Evolutionary conservation across 2,797 vertebrate genomes (phyloP).

Genomic region (Ptychobarbus kaznakovi): DNA sequence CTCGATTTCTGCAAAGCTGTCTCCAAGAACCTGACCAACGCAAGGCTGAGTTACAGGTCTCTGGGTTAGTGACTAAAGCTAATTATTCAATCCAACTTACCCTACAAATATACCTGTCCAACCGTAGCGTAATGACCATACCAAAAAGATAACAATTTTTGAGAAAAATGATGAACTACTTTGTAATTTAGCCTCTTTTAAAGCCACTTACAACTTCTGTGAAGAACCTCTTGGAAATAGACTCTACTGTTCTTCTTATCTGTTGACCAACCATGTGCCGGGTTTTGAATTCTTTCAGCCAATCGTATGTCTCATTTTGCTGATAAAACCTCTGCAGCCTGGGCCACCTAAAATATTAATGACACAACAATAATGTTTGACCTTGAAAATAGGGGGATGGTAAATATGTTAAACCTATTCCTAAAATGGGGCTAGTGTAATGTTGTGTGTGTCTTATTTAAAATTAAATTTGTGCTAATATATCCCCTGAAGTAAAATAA

Average conservation of each 20-base stretch:
- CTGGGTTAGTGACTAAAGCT: conserved; percentile 68
- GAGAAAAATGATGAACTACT: not conserved
- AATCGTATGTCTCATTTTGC: conserved; percentile 88
- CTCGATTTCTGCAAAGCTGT: conserved; percentile 96
- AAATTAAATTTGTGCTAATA: not conserved
- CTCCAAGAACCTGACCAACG: conserved; percentile 90
- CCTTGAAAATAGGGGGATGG: not conserved
- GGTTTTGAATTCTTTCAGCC: conserved; percentile 92
- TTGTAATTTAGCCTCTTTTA: not conserved
- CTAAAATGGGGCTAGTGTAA: not conserved
- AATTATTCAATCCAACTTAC: not conserved
- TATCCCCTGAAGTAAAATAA: not conserved
- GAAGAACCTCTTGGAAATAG: conserved; percentile 95
- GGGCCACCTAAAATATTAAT: conserved; percentile 86
- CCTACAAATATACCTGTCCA: not conserved
- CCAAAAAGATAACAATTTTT: not conserved
- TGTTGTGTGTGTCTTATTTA: not conserved
- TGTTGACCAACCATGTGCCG: conserved; percentile 90
- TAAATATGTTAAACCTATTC: not conserved
- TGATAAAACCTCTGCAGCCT: conserved; percentile 92
- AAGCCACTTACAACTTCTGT: conserved; percentile 90
- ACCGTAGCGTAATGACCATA: not conserved
- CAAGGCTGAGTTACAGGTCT: conserved; percentile 78
- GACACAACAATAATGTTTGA: not conserved
- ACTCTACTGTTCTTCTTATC: conserved; percentile 88